Evolutionary conservation across 2,113 vertebrate species (phyloP).

Genomic region (Rhinoderma darwinii): DNA sequence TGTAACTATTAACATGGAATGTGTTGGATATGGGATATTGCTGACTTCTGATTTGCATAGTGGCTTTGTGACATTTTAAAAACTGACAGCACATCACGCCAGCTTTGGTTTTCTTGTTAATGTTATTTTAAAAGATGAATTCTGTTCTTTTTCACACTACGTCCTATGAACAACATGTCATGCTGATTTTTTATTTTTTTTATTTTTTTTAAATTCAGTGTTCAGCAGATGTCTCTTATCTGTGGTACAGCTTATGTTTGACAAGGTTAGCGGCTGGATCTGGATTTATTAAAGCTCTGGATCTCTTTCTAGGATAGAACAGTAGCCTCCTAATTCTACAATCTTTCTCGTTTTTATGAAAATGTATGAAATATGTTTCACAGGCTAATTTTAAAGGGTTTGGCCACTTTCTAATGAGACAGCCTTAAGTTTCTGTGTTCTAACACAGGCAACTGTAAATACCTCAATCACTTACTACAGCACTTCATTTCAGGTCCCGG

Average conservation of each 20-base stretch:
- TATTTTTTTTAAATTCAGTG: not conserved
- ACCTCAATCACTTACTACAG: too few relatives aligned
- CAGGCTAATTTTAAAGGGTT: too few relatives aligned
- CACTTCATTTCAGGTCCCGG: too few relatives aligned
- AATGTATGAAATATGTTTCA: too few relatives aligned
- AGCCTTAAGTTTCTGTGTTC: too few relatives aligned
- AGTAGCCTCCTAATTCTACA: constrained; percentile 16
- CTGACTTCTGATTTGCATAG: not conserved
- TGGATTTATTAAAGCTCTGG: constrained; percentile 50
- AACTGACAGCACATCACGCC: not conserved
- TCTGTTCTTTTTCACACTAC: constrained; percentile 29
- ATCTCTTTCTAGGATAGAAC: constrained; percentile 28
- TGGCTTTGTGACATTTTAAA: not conserved
- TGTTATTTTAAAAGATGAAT: constrained; percentile 32
- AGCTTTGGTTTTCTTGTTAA: not conserved
- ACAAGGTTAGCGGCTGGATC: constrained; percentile 20
- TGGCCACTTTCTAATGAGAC: too few relatives aligned
- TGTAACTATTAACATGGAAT: not conserved
- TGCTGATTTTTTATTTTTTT: not conserved
- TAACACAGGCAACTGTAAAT: too few relatives aligned
- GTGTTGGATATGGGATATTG: not conserved
- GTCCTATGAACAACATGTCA: constrained; percentile 39
- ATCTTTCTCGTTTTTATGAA: too few relatives aligned
- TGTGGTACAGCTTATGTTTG: constrained; percentile 26
- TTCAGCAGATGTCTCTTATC: constrained; percentile 50